Percentiles rank a stretch among this genome's conserved stretches.
Conservation (phyloP, 2,888 invertebrate genomes). For the Maniola hyperantus region DNA sequence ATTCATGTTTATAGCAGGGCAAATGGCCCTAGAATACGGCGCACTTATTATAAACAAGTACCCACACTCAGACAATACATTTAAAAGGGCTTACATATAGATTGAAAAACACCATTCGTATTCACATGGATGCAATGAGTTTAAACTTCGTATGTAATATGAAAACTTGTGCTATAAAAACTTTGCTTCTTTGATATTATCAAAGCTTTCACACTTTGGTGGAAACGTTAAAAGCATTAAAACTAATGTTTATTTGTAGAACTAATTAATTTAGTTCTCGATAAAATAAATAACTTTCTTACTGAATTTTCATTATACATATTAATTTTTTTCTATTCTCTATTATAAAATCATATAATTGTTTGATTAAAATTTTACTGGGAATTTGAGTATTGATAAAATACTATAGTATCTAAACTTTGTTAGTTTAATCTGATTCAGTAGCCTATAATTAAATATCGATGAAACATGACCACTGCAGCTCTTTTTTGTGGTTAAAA, state of each 20-base stretch:
- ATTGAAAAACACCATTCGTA: slow-evolving; percentile 51
- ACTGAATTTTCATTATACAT: no score
- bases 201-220: slow-evolving; percentile 5
- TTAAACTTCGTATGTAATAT: slow-evolving; percentile 31
- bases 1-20: slow-evolving; percentile 81
- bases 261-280: neutral
- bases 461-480: no score
- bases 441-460: neutral
- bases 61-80: slow-evolving; percentile 40
- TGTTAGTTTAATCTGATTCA: neutral
- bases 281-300: neutral
- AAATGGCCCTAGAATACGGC: slow-evolving; percentile 79
- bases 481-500: neutral
- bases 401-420: no score
- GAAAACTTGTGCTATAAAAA: slow-evolving; percentile 31
- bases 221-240: neutral
- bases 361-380: neutral
- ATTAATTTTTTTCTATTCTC: no score
- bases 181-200: slow-evolving; percentile 26
- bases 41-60: slow-evolving; percentile 80
- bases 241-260: neutral
- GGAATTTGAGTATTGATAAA: neutral
- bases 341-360: no score
- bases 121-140: slow-evolving; percentile 34
- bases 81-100: slow-evolving; percentile 43